phyloP scores from a whole-genome alignment of 1,140 invertebrate genomes.

The Danaus plexippus region DNA sequence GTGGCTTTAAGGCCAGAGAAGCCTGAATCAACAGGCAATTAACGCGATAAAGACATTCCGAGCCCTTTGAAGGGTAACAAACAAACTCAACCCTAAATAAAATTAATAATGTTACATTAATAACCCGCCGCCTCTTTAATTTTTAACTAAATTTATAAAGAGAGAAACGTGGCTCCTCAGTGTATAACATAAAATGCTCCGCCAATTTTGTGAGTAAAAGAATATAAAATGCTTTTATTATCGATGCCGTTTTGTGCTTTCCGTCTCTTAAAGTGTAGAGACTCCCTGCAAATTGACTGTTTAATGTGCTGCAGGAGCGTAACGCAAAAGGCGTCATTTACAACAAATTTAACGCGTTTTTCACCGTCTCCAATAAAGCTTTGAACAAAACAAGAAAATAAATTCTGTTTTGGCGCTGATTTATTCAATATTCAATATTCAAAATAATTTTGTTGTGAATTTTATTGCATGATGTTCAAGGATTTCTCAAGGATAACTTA shows the following conservation, averaged over 20 bases:
- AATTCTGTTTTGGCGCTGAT: constrained; percentile 32
- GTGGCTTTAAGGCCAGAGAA: constrained; percentile 7
- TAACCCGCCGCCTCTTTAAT: too few relatives aligned
- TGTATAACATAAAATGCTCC: constrained; percentile 8
- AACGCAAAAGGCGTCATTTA: constrained; percentile 42
- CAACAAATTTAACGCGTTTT: constrained; percentile 47
- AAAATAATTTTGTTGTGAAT: constrained; percentile 26
- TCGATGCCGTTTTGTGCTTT: constrained; percentile 38
- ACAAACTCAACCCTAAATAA: constrained; percentile 32
- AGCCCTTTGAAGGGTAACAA: constrained; percentile 28
- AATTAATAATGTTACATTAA: too few relatives aligned
- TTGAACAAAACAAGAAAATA: constrained; percentile 47
- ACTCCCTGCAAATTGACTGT: constrained; percentile 50
- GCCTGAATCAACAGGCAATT: constrained; percentile 35
- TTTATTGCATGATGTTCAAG: constrained; percentile 8
- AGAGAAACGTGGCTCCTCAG: background rate
- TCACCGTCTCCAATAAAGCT: constrained; percentile 32
- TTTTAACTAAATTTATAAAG: too few relatives aligned
- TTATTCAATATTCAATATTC: constrained; percentile 24
- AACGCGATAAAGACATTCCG: constrained; percentile 45
- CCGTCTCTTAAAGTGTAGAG: constrained; percentile 32
- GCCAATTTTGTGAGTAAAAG: too few relatives aligned
- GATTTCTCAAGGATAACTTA: too few relatives aligned
- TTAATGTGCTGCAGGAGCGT: constrained; percentile 40
- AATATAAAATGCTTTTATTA: constrained; percentile 44